Evolutionary conservation across 1,140 invertebrate genomes (phyloP), one percentile per base, ranked within the genome.

Genomic region (Copidosoma floridanum): DNA sequence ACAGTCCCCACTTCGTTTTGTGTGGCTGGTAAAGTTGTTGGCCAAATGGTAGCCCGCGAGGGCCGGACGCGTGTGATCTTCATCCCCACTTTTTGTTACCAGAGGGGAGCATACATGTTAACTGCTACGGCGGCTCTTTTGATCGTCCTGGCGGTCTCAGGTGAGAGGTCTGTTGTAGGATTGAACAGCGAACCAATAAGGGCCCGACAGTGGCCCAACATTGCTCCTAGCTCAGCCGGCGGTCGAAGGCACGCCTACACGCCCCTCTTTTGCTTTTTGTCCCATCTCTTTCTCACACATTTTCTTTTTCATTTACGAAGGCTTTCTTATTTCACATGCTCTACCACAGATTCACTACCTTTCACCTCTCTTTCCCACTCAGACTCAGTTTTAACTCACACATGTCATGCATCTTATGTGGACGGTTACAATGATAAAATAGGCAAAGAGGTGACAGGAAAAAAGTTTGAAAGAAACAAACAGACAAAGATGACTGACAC

Each of bases 201-300:
- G 52, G 37, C 38, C 43, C 16, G 21, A 37, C 23, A 27, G 29
- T 54, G 57, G 41, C 16, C 32, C 38, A 59, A 46, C 43, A 16
- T n/a, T 47, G 16, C 20, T 16, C 27, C 24, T 35, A 32, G 27
- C 52, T 26, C 11, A n/a, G 18, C 27, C 27, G 59, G 52, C 52
- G 52, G 59, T 61, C 59, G 52, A 61, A 27, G 59, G 20, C 59
- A 61, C 59, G 59, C 59, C 59, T 50, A 48, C 53, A 35, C 38
- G 20, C 57, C 57, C 57, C 48, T 51, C 38, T 51, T 5, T 37
- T 50, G 21, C n/a, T n/a, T n/a, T n/a, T n/a, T 24, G 16, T 21
- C 18, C 18, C 12, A 6, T 40, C 32, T 43, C 20, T 27, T 50
- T 53, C 38, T 40, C 32, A 27, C 44, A 11, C 43, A 26, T 40